Conservation (phyloP, 2,888 invertebrate genomes). For the Napeogenes inachia region DNA sequence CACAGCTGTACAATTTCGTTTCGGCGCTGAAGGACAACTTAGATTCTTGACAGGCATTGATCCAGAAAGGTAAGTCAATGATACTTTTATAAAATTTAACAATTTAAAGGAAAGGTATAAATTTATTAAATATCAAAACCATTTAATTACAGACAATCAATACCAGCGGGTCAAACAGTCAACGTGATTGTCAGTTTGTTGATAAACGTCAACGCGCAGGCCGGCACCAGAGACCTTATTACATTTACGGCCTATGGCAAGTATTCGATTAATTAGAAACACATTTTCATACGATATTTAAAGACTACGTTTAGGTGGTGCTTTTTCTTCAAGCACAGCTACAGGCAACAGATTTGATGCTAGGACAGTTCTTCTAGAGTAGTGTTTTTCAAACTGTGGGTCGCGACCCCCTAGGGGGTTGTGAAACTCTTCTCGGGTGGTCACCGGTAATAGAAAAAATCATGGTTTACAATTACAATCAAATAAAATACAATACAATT, state of each 20-base stretch:
- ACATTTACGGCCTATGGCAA: slow-evolving; percentile 79
- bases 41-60: slow-evolving; percentile 75
- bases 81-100: not conserved
- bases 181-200: slow-evolving; percentile 75
- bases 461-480: too few relatives aligned
- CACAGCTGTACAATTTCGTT: slow-evolving; percentile 73
- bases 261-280: slow-evolving; percentile 8
- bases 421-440: too few relatives aligned
- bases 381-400: too few relatives aligned
- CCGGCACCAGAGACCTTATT: slow-evolving; percentile 78
- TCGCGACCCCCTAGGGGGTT: too few relatives aligned
- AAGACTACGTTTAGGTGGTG: too few relatives aligned
- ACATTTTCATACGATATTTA: too few relatives aligned
- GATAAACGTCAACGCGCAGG: slow-evolving; percentile 64
- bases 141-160: slow-evolving; percentile 51
- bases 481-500: too few relatives aligned
- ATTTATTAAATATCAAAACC: not conserved
- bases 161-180: slow-evolving; percentile 73
- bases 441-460: too few relatives aligned
- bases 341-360: too few relatives aligned
- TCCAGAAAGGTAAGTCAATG: slow-evolving; percentile 73
- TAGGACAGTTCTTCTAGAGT: too few relatives aligned
- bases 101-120: not conserved
- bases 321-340: too few relatives aligned
- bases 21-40: slow-evolving; percentile 79